A percentile compares a stretch with the other conserved stretches of the same genome.
Conservation (phyloP, 2,113 vertebrate genomes). For the Ageneiosus marmoratus region DNA sequence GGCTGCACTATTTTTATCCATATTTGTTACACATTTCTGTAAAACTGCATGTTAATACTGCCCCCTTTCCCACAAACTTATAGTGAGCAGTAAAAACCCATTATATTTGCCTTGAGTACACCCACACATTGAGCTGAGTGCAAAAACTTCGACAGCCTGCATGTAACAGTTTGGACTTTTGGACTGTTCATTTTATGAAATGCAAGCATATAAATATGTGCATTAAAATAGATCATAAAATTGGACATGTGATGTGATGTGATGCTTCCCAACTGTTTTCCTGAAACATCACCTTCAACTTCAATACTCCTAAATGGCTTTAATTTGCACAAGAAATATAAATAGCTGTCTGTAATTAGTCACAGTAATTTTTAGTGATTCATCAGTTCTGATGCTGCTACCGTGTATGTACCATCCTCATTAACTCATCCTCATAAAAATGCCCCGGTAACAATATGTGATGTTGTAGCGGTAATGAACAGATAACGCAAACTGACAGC, state of each 20-base stretch:
- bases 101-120: not conserved
- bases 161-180: not conserved
- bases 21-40: slow-evolving; percentile 2
- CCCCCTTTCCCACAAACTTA: too few relatives aligned
- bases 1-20: not conserved
- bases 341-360: not conserved
- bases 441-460: not conserved
- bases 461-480: not conserved
- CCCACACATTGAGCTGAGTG: not conserved
- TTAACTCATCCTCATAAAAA: not conserved
- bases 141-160: not conserved
- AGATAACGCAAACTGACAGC: not conserved
- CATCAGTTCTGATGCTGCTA: not conserved
- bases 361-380: not conserved
- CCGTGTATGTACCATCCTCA: not conserved
- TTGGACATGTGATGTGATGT: too few relatives aligned
- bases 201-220: too few relatives aligned
- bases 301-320: not conserved
- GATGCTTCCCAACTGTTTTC: not conserved
- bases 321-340: not conserved
- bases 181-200: not conserved
- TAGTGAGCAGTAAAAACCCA: not conserved
- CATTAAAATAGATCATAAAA: too few relatives aligned
- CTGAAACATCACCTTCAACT: not conserved
- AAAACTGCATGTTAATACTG: too few relatives aligned